Evolutionary conservation across 1,140 invertebrate species (phyloP), one percentile per base, ranked within the genome.

Genomic region (Physella acuta): DNA sequence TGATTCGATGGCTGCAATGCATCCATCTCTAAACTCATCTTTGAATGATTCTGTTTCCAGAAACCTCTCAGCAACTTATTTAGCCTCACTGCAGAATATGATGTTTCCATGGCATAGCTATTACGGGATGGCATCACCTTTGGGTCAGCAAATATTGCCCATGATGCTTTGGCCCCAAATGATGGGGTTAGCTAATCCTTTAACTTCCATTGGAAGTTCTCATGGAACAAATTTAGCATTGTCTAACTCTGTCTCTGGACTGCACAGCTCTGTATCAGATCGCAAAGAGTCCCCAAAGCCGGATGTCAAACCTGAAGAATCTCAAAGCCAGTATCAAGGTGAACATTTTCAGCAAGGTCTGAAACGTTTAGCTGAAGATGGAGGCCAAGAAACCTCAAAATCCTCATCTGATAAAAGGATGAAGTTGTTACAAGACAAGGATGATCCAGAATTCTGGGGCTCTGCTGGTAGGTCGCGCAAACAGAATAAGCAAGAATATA

Each of bases 401-500:
- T 5, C 39, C 17, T 11, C 34, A 37, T 61, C 17, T 33, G 59
- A 61, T 37, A 56, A 39, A 39, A 66, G 36, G 36, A 8, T 52
- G 31, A 52, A 55, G 33, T 5, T 66, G 33, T 66, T 52, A 11
- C 30, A 56, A 56, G 51, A 66, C 51, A 56, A 17, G 56, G 64
- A 66, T 56, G 64, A 66, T 56, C 28, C 30, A 24, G 53, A 56
- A 28, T 26, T 37, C 14, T 36, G 11, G 26, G 28, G 56, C 34
- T 30, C 44, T 37, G 39, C 17, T 1, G 64, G 60, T 26, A 63
- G 36, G 14, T 56, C 60, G n/a, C 53, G 61, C 30, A 70, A 70
- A 53, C 68, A 70, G 24, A 70, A 70, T 49, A 63, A 63, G 20
- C 60, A 70, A 20, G 68, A 70, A 58, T 70, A 70, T 61, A 39